Conservation (phyloP, 2,888 invertebrate genomes). For the Archaeoteleia sp. region DNA sequence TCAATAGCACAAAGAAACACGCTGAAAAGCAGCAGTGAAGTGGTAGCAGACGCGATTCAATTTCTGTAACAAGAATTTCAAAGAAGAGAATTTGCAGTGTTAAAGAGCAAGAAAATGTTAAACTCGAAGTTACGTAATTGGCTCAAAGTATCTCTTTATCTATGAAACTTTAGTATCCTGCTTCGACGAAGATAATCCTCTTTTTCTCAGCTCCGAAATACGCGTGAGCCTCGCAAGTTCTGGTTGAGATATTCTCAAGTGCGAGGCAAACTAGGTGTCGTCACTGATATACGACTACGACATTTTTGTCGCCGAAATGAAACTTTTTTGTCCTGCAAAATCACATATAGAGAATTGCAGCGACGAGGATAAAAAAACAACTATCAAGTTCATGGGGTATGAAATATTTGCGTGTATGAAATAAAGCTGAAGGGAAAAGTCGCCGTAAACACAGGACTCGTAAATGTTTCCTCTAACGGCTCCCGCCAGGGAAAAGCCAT, state of each 20-base stretch:
- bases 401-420: slow-evolving; percentile 48
- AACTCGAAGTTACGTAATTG: slow-evolving; percentile 51
- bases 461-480: slow-evolving; percentile 51
- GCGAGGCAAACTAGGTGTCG: slow-evolving; percentile 45
- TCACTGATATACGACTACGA: slow-evolving; percentile 36
- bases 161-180: slow-evolving; percentile 50
- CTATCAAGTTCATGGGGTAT: slow-evolving; percentile 38
- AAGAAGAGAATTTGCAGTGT: slow-evolving; percentile 43
- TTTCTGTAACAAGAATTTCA: slow-evolving; percentile 49
- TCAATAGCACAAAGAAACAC: slow-evolving; percentile 29
- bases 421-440: slow-evolving; percentile 40
- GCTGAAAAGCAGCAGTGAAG: slow-evolving; percentile 33
- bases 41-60: slow-evolving; percentile 40
- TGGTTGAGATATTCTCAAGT: slow-evolving; percentile 44
- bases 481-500: slow-evolving; percentile 34
- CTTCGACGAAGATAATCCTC: slow-evolving; percentile 46
- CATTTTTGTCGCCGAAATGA: slow-evolving; percentile 27
- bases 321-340: slow-evolving; percentile 22
- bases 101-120: slow-evolving; percentile 49
- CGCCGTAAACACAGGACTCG: slow-evolving; percentile 39
- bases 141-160: slow-evolving; percentile 52
- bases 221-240: slow-evolving; percentile 36
- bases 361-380: slow-evolving; percentile 15
- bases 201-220: slow-evolving; percentile 39
- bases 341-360: slow-evolving; percentile 26